Evolutionary conservation across 1,140 invertebrate genomes (phyloP).

Genomic region (Radopholus similis): DNA sequence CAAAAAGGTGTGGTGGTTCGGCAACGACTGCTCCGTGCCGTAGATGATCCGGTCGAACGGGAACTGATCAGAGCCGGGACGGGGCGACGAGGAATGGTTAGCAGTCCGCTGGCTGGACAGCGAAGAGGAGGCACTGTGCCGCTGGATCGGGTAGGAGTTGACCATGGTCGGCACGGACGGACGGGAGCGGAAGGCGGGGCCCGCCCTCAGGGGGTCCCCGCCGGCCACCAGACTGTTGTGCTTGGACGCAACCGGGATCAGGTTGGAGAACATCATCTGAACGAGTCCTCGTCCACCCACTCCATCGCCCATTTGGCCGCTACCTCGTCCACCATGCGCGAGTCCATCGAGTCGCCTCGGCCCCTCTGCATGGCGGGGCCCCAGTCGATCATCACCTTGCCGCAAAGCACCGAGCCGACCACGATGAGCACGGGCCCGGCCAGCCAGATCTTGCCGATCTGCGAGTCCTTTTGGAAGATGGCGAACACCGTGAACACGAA

Average conservation of each 20-base stretch:
- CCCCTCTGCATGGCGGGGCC: conserved; percentile 57
- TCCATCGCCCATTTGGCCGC: not conserved
- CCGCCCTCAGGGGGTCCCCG: not conserved
- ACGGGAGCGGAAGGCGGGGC: not conserved
- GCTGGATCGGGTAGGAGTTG: not conserved
- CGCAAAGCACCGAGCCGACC: conserved; percentile 45
- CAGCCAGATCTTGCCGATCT: conserved; percentile 54
- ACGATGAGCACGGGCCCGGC: conserved; percentile 59
- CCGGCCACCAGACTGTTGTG: conserved; percentile 1
- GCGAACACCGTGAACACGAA: conserved; percentile 59
- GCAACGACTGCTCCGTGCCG: not conserved
- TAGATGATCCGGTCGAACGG: not conserved
- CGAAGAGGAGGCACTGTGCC: too few relatives aligned
- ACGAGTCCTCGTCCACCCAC: not conserved
- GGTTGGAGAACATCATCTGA: not conserved
- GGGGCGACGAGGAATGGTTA: not conserved
- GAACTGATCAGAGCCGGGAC: not conserved
- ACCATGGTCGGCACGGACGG: not conserved
- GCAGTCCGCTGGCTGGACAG: too few relatives aligned
- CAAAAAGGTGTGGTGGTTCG: not conserved
- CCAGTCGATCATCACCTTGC: conserved; percentile 58
- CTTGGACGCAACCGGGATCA: not conserved
- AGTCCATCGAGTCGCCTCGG: conserved; percentile 50
- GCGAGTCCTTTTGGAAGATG: conserved; percentile 56
- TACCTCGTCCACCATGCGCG: conserved; percentile 49